Base-by-base conservation (phyloP, 2,113 vertebrate genomes). In the Arenaria interpres region DNA sequence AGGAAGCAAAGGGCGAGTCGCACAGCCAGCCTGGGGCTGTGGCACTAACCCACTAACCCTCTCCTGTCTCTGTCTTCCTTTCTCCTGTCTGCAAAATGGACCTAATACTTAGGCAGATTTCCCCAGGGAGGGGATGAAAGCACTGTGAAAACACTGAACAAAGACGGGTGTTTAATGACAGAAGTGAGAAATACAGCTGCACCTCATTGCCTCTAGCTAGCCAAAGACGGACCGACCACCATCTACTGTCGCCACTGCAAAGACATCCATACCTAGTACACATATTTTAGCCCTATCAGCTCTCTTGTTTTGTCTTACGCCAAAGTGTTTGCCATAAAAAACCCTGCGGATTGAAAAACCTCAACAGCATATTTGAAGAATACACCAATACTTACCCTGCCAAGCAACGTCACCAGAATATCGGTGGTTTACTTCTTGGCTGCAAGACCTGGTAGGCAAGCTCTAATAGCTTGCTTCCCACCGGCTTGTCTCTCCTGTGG, bases 181-280 rank as follows among this genome's bases (percentile, higher is more conserved):
- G 28, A 57, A 54, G 41, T 23, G 46, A 81, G 56, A 82, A 92
- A 64, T 20, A 24, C 24, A 64, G 75, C 78, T 64, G 48, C 27
- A 60, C 33, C 53, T 68, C 37, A 13, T 5, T 56, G 66, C 51
- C 66, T 63, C 51, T 62, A 19, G 46, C 62, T n/a, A 67, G 25
- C 56, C 53, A 19, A 35, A 73, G 59, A 13, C 46, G 28, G 32
- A 62, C 50, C 1, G 3, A 50, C 7, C 56, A 54, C n/a, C 24
- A 32, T 5, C 7, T 46, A 25, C 39, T 0, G 0, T 3, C 28
- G n/a, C 46, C 3, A 0, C 88, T 51, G 37, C 81, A 50, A 45
- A 68, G 67, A 15, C 11, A 3, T 14, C 3, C 4, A 10, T 9
- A 28, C 9, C 11, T 25, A 62, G 41, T 3, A 50, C 20, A 9